Evolutionary conservation across 2,113 vertebrate genomes (phyloP).

Genomic region (Dasyprocta punctata): DNA sequence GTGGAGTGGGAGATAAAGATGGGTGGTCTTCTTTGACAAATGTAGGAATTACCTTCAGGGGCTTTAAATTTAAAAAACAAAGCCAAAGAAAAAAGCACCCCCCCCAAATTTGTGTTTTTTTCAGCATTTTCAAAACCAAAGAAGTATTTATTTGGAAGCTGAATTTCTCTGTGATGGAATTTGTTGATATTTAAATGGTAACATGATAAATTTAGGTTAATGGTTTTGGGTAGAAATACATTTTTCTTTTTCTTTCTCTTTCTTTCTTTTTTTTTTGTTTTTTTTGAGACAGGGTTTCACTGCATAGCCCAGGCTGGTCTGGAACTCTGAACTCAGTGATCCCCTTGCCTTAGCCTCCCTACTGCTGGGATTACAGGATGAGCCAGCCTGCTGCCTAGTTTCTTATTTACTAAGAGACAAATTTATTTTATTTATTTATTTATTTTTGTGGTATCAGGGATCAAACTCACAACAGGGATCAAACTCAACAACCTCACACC

Average conservation of each 20-base stretch:
- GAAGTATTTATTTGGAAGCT: conserved; percentile 7
- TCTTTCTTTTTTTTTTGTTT: neutral
- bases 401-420: neutral
- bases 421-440: too few species aligned
- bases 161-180: neutral
- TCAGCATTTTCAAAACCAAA: neutral
- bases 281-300: neutral
- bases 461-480: too few species aligned
- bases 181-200: neutral
- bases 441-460: too few species aligned
- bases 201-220: neutral
- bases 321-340: neutral
- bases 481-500: too few species aligned
- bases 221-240: neutral
- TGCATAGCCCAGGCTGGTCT: neutral
- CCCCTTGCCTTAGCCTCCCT: neutral
- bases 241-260: neutral
- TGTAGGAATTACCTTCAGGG: neutral
- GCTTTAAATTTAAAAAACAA: neutral
- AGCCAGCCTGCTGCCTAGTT: neutral
- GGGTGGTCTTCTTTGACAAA: neutral
- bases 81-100: neutral
- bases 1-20: neutral
- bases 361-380: neutral
- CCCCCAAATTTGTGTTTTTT: neutral